A percentile compares a stretch with the other conserved stretches of the same genome.
phyloP scores from a whole-genome alignment of 2,113 vertebrate genomes.

The Pelusios castaneus region DNA sequence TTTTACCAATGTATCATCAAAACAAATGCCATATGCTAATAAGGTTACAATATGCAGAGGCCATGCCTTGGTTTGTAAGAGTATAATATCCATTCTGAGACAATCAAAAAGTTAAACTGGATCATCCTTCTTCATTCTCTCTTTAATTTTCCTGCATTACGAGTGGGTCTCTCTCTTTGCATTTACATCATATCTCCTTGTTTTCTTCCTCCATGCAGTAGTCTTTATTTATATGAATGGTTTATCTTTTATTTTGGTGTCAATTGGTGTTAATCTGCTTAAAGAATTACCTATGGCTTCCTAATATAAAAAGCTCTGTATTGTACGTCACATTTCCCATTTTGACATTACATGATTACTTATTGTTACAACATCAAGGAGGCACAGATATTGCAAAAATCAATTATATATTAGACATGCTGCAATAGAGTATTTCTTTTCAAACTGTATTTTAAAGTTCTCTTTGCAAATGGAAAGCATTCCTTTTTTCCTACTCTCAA shows the following conservation, averaged over 20 bases:
- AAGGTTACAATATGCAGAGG: neutral
- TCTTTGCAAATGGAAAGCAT: neutral
- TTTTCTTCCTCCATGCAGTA: neutral
- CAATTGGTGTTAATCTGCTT: neutral
- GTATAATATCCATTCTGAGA: neutral
- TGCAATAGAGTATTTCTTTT: neutral
- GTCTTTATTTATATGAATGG: neutral
- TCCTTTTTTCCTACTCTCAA: neutral
- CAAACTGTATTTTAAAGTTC: neutral
- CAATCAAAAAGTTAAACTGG: neutral
- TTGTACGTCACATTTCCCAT: neutral
- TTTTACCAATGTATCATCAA: neutral
- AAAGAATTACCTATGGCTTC: neutral
- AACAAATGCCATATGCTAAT: neutral
- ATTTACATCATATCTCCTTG: neutral
- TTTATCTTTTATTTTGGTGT: neutral
- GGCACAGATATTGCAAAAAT: neutral
- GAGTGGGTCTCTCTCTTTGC: neutral
- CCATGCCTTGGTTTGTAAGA: neutral
- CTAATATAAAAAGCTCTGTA: neutral
- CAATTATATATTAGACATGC: neutral
- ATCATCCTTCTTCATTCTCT: neutral
- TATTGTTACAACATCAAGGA: neutral
- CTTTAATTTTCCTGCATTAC: neutral
- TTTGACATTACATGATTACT: neutral